Base-by-base conservation (phyloP, 2,797 vertebrate genomes). In the Dendrocincla fuliginosa region DNA sequence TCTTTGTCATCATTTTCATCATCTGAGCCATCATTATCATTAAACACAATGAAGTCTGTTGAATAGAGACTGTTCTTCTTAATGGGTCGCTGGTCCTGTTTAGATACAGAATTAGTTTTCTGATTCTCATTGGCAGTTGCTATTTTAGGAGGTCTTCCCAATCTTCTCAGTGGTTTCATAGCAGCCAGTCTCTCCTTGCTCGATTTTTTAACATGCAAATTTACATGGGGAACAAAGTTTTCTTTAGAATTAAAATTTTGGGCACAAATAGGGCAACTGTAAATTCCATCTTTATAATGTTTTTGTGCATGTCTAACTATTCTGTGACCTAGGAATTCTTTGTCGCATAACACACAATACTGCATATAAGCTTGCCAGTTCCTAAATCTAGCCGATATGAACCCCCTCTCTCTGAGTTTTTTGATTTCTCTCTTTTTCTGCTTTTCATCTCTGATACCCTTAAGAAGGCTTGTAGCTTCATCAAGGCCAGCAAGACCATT, bases 311-410 rank as follows among this genome's bases (percentile, higher is more conserved):
- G 99, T 19, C 99, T 98, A 60, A 99, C 99, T 97, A 99, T 99
- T 97, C 99, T 97, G 44, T 99, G 99, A 76, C 99, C 99, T 6
- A 99, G 98, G 82, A 99, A 99, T 96, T 99, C 99, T 96, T 99
- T 99, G 97, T 99, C 99, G 25, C 99, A 99, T 32, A 99, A 96
- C 71, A 99, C 99, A 80, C 99, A 99, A 97, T 99, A 99, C 94
- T 99, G 99, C 99, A 99, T 99, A 80, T 99, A 99, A 46, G 99
- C 99, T 96, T 99, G 99, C 99, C 99, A 99, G 97, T 99, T 99
- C 90, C 99, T 98, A 96, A 99, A 99, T 68, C 99, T 98, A 65
- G 99, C 98, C 13, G 99, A 99, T 97, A 99, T 99, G 46, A 99
- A 99, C 18, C 99, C 99, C 24, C 99, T 98, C 87, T 99, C 99